Evolutionary conservation across 2,113 vertebrate species (phyloP), one percentile per base, ranked within the genome.

Genomic region (Origma solitaria): DNA sequence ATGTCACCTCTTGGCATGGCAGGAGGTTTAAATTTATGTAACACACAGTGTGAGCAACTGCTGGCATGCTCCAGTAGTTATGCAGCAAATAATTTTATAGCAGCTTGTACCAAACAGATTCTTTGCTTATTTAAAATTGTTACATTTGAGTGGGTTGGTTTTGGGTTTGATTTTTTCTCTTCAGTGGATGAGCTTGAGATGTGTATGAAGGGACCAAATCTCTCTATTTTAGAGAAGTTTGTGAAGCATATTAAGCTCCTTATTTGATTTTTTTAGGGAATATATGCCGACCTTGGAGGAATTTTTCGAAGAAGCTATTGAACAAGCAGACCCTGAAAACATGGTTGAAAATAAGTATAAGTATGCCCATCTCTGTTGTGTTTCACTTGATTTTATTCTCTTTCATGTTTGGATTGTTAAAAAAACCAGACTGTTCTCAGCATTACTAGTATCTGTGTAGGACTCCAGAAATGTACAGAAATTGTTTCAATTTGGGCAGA

Each of bases 271-370:
- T 85, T 86, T 40, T 45, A 99, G 99, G 96, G 99, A 99, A 96
- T 99, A 99, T 86, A 99, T 99, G 99, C 99, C 99, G 15, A 98
- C 99, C 0, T 93, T 99, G 96, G 99, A 99, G 73, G 99, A 99
- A 44, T 99, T 99, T 95, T 99, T 99, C 86, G 98, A 99, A 53
- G 99, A 99, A 96, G 99, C 99, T 78, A 99, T 99, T 84, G 99
- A 99, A 85, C 99, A 99, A 96, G 99, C 99, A 13, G 99, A 99
- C 86, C 99, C 99, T 44, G 98, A 98, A 87, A 99, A 99, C 95
- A 99, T 99, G 99, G 99, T 99, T 95, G 99, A 99, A 97, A 99
- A 98, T 42, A 98, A 99, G 92, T 99, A 99, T 95, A 99, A 99
- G 99, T 99, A 98, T 38, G 99, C 98, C 30, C 19, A 4, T 54